These are phyloP conservation scores for Gouania willdenowi DNA, from an alignment of 2,797 vertebrate species.

Conservation along the genomic window DNA sequence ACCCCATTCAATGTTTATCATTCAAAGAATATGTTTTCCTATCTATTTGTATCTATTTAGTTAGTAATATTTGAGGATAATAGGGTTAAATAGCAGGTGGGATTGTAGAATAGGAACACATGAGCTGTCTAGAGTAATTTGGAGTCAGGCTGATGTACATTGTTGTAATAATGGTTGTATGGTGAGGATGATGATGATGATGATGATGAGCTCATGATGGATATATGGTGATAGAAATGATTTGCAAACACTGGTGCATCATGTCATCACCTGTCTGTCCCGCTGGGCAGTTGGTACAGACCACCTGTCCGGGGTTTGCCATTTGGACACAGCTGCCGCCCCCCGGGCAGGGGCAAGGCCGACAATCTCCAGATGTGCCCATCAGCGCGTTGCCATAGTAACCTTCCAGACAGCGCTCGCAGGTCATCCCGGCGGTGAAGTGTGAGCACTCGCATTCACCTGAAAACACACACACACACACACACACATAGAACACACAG, in stretches of 20 bases:
- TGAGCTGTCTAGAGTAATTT: no score
- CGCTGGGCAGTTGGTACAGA: conserved; percentile 86
- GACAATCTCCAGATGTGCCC: conserved; percentile 77
- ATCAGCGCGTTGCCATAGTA: conserved; percentile 85
- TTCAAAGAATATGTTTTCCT: no score
- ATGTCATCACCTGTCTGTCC: conserved; percentile 85
- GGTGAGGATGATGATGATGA: no score
- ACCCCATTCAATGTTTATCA: no score
- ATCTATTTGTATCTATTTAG: no score
- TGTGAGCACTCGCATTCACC: conserved; percentile 83
- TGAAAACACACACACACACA: conserved; percentile 59
- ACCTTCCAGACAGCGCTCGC: conserved; percentile 82
- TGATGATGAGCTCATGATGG: no score
- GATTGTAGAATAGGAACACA: neutral
- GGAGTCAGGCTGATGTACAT: no score
- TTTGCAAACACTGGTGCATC: neutral
- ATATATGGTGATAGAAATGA: no score
- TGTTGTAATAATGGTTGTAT: no score
- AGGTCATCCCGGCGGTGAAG: conserved; percentile 83
- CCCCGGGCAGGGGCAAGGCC: conserved; percentile 85
- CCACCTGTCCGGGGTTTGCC: conserved; percentile 75
- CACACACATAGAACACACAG: no score
- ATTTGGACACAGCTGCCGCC: conserved; percentile 75
- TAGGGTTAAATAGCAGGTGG: conserved; percentile 3
- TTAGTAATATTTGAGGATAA: no score